Evolutionary conservation across 2,113 vertebrate genomes (phyloP).

Genomic region (Boulengeromyrus knoepffleri): DNA sequence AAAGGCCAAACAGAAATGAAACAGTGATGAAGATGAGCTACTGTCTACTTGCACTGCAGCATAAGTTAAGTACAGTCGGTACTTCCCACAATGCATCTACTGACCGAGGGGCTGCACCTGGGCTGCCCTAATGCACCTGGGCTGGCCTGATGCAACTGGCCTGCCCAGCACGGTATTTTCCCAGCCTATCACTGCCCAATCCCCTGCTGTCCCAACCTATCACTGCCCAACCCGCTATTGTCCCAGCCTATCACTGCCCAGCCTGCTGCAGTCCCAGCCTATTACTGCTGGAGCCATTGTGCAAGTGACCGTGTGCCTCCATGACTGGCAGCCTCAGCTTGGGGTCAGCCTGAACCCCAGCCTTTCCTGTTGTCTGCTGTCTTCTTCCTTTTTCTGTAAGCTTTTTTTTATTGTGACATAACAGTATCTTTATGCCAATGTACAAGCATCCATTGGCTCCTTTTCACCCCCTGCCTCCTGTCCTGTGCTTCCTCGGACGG

Average conservation of each 20-base stretch:
- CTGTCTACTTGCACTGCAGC: neutral
- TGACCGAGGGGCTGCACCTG: neutral
- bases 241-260: no score
- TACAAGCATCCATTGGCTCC: neutral
- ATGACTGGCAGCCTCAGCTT: neutral
- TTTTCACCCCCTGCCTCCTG: neutral
- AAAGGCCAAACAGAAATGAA: constrained; percentile 30
- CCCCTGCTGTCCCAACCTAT: no score
- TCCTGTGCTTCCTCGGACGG: neutral
- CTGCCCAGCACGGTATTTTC: neutral
- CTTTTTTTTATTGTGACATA: neutral
- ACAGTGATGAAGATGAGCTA: neutral
- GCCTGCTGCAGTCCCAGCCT: neutral
- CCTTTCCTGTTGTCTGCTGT: neutral
- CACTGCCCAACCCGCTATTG: no score
- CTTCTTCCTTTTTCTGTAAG: neutral
- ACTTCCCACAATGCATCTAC: neutral
- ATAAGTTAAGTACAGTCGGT: neutral
- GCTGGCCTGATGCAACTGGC: neutral
- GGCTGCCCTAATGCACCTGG: neutral
- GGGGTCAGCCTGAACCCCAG: neutral
- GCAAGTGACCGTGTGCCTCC: neutral
- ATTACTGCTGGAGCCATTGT: neutral
- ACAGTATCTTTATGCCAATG: neutral
- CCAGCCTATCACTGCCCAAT: no score